A percentile compares a stretch with the other conserved stretches of the same genome.
Conservation (phyloP, 1,140 invertebrate genomes). For the Apis laboriosa region DNA sequence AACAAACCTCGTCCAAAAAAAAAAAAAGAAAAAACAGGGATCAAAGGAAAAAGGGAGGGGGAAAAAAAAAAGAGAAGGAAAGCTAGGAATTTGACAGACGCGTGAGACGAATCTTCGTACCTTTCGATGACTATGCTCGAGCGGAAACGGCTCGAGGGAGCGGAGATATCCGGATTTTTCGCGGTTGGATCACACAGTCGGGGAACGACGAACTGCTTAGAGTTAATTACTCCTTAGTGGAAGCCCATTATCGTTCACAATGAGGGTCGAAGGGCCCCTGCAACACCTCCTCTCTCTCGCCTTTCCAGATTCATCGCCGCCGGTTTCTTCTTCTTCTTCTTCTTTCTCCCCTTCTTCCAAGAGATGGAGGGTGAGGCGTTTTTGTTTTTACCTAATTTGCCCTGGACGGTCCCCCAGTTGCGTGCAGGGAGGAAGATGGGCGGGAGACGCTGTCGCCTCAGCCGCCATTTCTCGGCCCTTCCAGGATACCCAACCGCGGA, state of each 20-base stretch:
- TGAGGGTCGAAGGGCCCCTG: constrained; percentile 40
- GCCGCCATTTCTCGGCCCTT: constrained; percentile 63
- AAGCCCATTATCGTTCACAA: constrained; percentile 67
- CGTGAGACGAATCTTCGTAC: constrained; percentile 36
- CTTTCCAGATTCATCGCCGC: not conserved
- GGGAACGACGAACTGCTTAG: constrained; percentile 29
- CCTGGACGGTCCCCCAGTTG: constrained; percentile 25
- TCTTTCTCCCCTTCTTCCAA: not conserved
- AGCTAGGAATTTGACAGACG: constrained; percentile 3
- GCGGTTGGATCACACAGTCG: constrained; percentile 3
- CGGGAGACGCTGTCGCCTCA: constrained; percentile 57
- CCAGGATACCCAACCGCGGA: constrained; percentile 64
- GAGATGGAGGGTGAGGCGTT: constrained; percentile 54
- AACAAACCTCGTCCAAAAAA: not conserved
- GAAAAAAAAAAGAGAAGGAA: not conserved
- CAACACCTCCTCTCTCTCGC: constrained; percentile 60
- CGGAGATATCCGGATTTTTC: constrained; percentile 34
- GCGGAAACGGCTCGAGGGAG: constrained; percentile 3
- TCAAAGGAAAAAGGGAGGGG: too few relatives aligned
- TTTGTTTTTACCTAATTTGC: constrained; percentile 76
- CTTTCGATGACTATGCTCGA: constrained; percentile 47
- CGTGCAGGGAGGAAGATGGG: constrained; percentile 13
- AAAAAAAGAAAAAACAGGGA: not conserved
- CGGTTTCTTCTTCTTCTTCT: constrained; percentile 21
- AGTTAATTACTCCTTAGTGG: constrained; percentile 65